Evolutionary conservation across 2,113 vertebrate genomes (phyloP), one percentile per base, ranked within the genome.

Genomic region (Tricholaema leucomelas): DNA sequence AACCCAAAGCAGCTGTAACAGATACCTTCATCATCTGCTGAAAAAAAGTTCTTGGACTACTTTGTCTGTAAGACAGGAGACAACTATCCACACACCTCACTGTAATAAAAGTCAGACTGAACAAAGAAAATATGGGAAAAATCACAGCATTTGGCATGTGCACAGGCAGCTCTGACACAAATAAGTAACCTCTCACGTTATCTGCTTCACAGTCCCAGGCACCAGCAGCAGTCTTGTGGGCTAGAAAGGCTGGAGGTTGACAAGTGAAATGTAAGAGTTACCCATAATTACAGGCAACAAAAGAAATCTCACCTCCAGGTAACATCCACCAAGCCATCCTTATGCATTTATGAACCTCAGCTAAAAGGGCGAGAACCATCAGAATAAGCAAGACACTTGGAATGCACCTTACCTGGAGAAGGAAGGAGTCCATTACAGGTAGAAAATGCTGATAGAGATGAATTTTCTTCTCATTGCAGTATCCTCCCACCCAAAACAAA

Each of bases 1-100:
- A 40, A 84, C 66, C 40, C 16, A 85, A 72, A 80, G 56, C 60
- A 94, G 40, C 71, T 76, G 69, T 60, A 46, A 78, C 28, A 52
- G 35, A 21, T 15, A 35, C 21, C 13, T 50, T 65, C 60, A 38
- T 42, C 18, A 8, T n/a, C 55, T 46, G 55, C 50, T 70, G 19
- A 15, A 90, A 61, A 61, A 9, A 75, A 28, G 46, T 30, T 46
- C 17, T 81, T 46, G 9, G 60, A 72, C 44, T 61, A 30, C 50
- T 76, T 42, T 3, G 6, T n/a, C 36, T 81, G 25, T 31, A 58
- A 75, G 25, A 61, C 19, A 40, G 48, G n/a, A 78, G 24, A 54
- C 31, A 35, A 19, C 36, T 81, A 48, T 35, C 42, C 10, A 21
- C 2, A 7, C 14, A 9, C 10, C 21, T 27, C 5, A 4, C 21